Evolutionary conservation across 2,797 vertebrate genomes (phyloP), one percentile per base, ranked within the genome.

Genomic region (Halcyon chelicuti): DNA sequence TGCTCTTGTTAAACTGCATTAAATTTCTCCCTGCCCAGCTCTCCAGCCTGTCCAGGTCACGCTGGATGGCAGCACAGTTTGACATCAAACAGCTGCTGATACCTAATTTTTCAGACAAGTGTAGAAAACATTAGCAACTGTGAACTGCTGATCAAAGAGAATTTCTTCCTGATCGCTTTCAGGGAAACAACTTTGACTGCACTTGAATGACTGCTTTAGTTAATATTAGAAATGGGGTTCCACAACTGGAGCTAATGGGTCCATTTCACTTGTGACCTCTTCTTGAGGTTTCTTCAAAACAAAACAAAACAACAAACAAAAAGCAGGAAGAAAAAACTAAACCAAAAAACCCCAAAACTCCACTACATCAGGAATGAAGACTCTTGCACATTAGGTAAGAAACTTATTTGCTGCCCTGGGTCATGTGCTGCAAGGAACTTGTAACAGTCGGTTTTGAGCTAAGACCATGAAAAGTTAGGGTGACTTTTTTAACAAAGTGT

Each of bases 361-460:
- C 46, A 60, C n/a, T 52, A 49, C 5, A 14, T 35, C 46, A 88
- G 46, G 66, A 94, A 88, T 65, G 5, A 75, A 51, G 51, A 72
- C 75, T 72, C 76, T 78, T 54, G 94, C 33, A 70, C 12, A 25
- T 57, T 9, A 40, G 15, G 47, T 37, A 78, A 86, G 46, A 82
- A 90, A 84, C 26, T 54, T 42, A 33, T 4, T 76, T 49, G 68
- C 51, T 77, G 42, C 42, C 39, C 57, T 60, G 21, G 33, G 55
- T 73, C 26, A 62, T 7, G 17, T 13, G 33, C 23, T 52, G 29
- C 18, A 71, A 83, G 54, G 46, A 61, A 75, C 31, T 33, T 62
- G 18, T 29, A 90, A 67, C 49, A 90, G 54, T 49, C 78, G 66
- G 11, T 94, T 94, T 42, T 84, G 83, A 93, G 90, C 71, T 86